Evolutionary conservation across 2,113 vertebrate species (phyloP).

Genomic region (Sisor rabdophorus): DNA sequence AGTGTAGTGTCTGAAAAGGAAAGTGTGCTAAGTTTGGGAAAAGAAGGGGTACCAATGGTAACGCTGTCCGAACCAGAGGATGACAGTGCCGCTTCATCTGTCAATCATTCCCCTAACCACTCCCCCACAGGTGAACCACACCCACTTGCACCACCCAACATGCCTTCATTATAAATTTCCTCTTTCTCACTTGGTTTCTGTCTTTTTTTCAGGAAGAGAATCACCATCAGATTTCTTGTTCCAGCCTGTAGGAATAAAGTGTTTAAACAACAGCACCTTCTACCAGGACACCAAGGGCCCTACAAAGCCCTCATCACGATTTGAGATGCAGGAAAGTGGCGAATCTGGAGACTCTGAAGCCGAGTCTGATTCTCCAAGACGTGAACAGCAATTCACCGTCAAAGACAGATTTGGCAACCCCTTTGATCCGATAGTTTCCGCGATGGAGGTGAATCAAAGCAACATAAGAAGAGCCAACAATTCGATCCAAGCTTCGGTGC

Average conservation of each 20-base stretch:
- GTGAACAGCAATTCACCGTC: slow-evolving; percentile 38
- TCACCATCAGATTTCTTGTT: slow-evolving; percentile 63
- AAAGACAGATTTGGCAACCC: slow-evolving; percentile 33
- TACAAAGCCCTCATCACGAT: slow-evolving; percentile 50
- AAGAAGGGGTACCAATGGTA: slow-evolving; percentile 85
- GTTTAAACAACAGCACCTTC: slow-evolving; percentile 32
- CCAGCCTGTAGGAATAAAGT: slow-evolving; percentile 58
- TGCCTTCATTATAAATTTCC: neutral
- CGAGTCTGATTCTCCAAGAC: slow-evolving; percentile 69
- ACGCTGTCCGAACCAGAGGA: slow-evolving; percentile 94
- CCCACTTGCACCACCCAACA: neutral
- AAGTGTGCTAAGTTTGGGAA: slow-evolving; percentile 77
- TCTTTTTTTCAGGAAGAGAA: slow-evolving; percentile 63
- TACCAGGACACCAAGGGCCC: slow-evolving; percentile 37
- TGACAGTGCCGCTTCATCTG: slow-evolving; percentile 86
- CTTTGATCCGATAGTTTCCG: neutral
- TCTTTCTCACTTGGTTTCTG: neutral
- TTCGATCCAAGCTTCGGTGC: slow-evolving; percentile 64
- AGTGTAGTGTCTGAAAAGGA: slow-evolving; percentile 62
- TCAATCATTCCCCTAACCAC: slow-evolving; percentile 84
- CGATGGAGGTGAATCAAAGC: slow-evolving; percentile 67
- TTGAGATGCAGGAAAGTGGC: slow-evolving; percentile 75
- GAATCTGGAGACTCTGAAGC: slow-evolving; percentile 96
- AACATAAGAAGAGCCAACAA: slow-evolving; percentile 78
- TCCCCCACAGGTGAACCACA: slow-evolving; percentile 76